Evolutionary conservation across 2,888 invertebrate species (phyloP).

Genomic region (Eupithecia exiguata): DNA sequence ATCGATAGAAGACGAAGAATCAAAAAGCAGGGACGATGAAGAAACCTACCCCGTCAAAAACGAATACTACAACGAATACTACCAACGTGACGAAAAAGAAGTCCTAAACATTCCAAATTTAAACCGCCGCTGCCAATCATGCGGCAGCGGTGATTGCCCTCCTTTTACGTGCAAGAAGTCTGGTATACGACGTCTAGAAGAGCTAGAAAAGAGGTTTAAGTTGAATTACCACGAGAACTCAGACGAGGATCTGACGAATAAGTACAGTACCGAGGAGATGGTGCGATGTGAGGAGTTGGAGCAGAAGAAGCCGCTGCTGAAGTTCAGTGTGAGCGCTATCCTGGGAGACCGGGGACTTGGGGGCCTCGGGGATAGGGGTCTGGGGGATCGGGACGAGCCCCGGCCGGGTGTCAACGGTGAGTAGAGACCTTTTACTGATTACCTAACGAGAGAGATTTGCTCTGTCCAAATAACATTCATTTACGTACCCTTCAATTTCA

Average conservation of each 20-base stretch:
- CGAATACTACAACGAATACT: conserved; percentile 68
- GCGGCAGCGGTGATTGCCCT: conserved; percentile 83
- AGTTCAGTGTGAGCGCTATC: conserved; percentile 97
- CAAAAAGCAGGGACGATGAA: conserved; percentile 71
- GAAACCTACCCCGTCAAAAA: conserved; percentile 62
- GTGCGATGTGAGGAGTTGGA: conserved; percentile 75
- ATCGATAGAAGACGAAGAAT: conserved; percentile 58
- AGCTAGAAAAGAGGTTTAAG: conserved; percentile 75
- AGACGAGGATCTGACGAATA: conserved; percentile 67
- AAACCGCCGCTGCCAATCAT: conserved; percentile 78
- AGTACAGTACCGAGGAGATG: conserved; percentile 68
- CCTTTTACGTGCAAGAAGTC: conserved; percentile 78
- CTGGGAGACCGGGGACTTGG: conserved; percentile 84
- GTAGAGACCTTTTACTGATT: conserved; percentile 42
- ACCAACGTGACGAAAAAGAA: conserved; percentile 67
- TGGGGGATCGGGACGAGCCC: conserved; percentile 85
- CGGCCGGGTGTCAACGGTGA: conserved; percentile 70
- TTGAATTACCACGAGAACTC: conserved; percentile 73
- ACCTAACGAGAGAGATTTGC: neutral
- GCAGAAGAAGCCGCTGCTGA: conserved; percentile 89
- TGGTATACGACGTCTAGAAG: conserved; percentile 72
- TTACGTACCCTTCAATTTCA: neutral
- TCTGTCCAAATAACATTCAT: neutral
- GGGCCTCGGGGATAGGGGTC: conserved; percentile 37
- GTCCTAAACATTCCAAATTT: conserved; percentile 74